These are phyloP conservation scores for Agonopterix heracliana DNA, from an alignment of 2,888 invertebrate genomes.

Conservation along the genomic window DNA sequence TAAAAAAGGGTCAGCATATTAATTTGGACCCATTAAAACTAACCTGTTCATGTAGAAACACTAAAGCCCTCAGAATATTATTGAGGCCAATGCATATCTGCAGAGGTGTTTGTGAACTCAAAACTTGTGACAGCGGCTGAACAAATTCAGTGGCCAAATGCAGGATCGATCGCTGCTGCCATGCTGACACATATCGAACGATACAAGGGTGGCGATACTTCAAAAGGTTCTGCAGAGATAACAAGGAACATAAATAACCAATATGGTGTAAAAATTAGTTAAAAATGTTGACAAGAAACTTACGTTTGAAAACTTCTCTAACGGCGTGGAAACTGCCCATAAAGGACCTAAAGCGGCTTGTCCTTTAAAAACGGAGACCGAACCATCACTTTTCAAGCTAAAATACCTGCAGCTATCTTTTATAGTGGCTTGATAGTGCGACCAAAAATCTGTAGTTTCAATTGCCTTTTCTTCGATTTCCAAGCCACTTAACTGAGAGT, in stretches of 20 bases:
- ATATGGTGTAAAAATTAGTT: neutral
- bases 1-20: no score
- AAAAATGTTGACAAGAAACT: conserved; percentile 17
- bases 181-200: conserved; percentile 86
- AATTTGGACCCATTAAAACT: no score
- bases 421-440: conserved; percentile 79
- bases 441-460: conserved; percentile 88
- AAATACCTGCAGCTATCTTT: conserved; percentile 73
- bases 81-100: conserved; percentile 91
- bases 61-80: conserved; percentile 86
- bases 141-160: conserved; percentile 90
- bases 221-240: conserved; percentile 84
- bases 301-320: conserved; percentile 88
- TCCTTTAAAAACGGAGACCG: conserved; percentile 85
- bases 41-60: conserved; percentile 89
- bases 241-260: neutral
- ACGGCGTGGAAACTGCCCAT: conserved; percentile 80
- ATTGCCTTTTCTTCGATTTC: conserved; percentile 85
- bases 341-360: conserved; percentile 80
- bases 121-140: conserved; percentile 81
- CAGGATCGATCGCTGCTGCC: conserved; percentile 84
- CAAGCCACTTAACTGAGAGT: conserved; percentile 81
- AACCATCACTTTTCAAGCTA: conserved; percentile 72
- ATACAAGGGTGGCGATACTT: conserved; percentile 92
- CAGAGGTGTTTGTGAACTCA: conserved; percentile 81